Evolutionary conservation across 1,140 invertebrate species (phyloP).

Genomic region (Chironomus striatipennis): DNA sequence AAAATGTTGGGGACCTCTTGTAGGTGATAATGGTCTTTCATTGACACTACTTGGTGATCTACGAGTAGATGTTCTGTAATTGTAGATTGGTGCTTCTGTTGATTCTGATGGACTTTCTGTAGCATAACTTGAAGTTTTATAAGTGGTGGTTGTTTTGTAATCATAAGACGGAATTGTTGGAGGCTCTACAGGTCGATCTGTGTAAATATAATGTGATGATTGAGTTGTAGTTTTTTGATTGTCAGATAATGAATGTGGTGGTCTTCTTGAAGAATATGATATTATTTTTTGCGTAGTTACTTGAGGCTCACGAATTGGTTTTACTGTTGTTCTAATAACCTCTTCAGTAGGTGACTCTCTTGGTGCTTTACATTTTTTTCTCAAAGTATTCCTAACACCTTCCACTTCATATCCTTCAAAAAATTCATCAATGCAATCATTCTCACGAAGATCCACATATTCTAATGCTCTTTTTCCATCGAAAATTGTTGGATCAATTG

Average conservation of each 20-base stretch:
- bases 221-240: too few species aligned
- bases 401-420: background rate
- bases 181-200: too few species aligned
- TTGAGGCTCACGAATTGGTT: background rate
- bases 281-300: too few species aligned
- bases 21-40: too few species aligned
- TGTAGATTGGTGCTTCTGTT: too few species aligned
- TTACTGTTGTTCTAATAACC: background rate
- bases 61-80: too few species aligned
- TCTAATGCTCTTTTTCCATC: background rate
- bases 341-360: background rate
- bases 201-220: too few species aligned
- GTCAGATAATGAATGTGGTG: too few species aligned
- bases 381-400: background rate
- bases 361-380: background rate
- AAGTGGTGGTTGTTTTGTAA: too few species aligned
- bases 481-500: background rate
- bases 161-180: too few species aligned
- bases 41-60: too few species aligned
- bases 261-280: too few species aligned
- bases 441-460: background rate
- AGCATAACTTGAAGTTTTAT: background rate
- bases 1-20: background rate
- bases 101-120: background rate
- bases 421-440: background rate